phyloP scores from a whole-genome alignment of 2,797 vertebrate species.

The Molossus alvarezi region DNA sequence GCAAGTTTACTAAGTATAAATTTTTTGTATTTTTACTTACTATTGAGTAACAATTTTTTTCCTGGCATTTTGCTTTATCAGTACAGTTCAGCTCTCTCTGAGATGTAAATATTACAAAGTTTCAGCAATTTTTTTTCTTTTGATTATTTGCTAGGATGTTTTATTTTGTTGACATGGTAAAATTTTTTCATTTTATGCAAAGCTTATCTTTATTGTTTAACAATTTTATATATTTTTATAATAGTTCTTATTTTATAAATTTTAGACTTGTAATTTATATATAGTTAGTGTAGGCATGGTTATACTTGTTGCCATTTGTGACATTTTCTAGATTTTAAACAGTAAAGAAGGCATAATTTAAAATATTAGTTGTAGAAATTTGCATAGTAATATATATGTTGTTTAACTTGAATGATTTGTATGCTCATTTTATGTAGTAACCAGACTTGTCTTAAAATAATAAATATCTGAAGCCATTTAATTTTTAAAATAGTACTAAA shows the following conservation, averaged over 20 bases:
- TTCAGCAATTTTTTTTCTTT: background rate
- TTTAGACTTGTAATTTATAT: background rate
- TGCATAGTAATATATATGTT: background rate
- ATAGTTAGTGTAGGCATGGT: background rate
- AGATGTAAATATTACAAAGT: background rate
- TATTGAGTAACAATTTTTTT: background rate
- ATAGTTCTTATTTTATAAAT: conserved; percentile 16
- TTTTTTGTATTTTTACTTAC: background rate
- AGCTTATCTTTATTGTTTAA: background rate
- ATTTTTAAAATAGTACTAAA: conserved; percentile 18
- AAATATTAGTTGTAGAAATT: background rate
- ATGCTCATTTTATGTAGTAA: conserved; percentile 11
- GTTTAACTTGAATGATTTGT: background rate
- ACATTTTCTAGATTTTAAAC: conserved; percentile 25
- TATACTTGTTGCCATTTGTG: background rate
- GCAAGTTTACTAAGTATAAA: background rate
- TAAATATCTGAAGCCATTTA: conserved; percentile 19
- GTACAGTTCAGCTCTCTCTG: background rate
- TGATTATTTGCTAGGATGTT: background rate
- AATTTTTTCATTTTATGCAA: conserved; percentile 1
- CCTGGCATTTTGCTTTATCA: background rate
- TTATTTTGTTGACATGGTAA: background rate
- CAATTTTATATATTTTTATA: conserved; percentile 44
- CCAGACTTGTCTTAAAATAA: conserved; percentile 25
- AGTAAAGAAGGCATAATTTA: conserved; percentile 1